A percentile compares a stretch with the other conserved stretches of the same genome.
Conservation (phyloP, 2,888 invertebrate species). For the Incurvaria masculella region DNA sequence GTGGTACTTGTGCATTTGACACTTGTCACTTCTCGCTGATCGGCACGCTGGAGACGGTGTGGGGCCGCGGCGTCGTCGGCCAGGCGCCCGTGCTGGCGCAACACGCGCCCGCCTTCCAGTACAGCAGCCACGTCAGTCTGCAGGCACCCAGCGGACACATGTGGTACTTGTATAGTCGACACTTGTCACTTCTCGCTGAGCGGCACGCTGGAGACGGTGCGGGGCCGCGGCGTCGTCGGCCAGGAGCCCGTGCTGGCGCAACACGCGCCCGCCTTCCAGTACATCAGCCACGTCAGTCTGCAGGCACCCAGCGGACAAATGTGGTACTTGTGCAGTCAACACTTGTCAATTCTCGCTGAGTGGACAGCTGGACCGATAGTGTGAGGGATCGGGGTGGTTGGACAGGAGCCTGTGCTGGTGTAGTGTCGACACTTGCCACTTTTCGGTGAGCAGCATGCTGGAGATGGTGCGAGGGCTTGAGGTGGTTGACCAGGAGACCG, state of each 20-base stretch:
- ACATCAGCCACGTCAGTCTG: slow-evolving; percentile 94
- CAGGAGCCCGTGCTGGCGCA: slow-evolving; percentile 93
- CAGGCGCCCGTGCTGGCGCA: slow-evolving; percentile 93
- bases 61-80: slow-evolving; percentile 96
- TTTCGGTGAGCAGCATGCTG: slow-evolving; percentile 88
- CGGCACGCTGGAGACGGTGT: slow-evolving; percentile 89
- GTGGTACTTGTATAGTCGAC: too few species aligned
- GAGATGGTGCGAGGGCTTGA: slow-evolving; percentile 94
- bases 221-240: slow-evolving; percentile 96
- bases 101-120: slow-evolving; percentile 92
- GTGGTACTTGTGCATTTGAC: too few species aligned
- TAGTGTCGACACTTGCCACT: too few species aligned
- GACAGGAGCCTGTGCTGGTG: slow-evolving; percentile 95
- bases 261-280: slow-evolving; percentile 92
- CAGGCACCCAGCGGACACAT: slow-evolving; percentile 98
- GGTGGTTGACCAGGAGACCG: slow-evolving; percentile 97
- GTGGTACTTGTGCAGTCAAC: too few species aligned
- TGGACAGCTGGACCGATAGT: slow-evolving; percentile 92
- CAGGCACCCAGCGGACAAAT: slow-evolving; percentile 98
- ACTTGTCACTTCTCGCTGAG: slow-evolving; percentile 91
- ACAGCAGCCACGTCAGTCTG: slow-evolving; percentile 94
- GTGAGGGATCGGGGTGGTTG: slow-evolving; percentile 94
- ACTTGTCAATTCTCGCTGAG: too few species aligned
- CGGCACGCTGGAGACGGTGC: slow-evolving; percentile 89
- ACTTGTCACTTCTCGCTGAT: slow-evolving; percentile 91